phyloP scores from a whole-genome alignment of 2,797 vertebrate species.

The Helicolenus hilgendorfi region DNA sequence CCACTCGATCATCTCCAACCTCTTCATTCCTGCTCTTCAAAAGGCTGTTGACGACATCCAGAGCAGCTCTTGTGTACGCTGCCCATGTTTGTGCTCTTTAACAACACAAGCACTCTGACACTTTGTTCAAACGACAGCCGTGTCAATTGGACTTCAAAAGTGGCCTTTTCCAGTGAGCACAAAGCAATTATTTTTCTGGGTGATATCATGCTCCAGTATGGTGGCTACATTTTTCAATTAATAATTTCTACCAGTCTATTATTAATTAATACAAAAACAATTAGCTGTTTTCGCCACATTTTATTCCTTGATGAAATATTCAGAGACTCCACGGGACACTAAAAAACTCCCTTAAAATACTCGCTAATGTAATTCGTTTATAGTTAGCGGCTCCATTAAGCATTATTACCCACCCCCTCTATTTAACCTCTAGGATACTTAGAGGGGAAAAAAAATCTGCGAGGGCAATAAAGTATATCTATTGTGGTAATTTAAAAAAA shows the following conservation, averaged over 20 bases:
- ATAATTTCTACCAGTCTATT: background rate
- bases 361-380: constrained; percentile 31
- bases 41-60: constrained; percentile 1
- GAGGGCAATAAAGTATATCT: constrained; percentile 1
- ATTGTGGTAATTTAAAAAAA: background rate
- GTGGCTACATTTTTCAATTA: background rate
- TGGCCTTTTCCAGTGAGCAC: constrained; percentile 72
- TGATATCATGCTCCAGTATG: background rate
- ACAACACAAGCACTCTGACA: constrained; percentile 79
- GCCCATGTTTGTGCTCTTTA: constrained; percentile 76
- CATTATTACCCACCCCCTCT: constrained; percentile 14
- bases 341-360: constrained; percentile 22
- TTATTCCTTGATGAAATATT: constrained; percentile 8
- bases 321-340: background rate
- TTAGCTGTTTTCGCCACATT: background rate
- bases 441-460: background rate
- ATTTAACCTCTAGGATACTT: constrained; percentile 23
- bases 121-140: constrained; percentile 76
- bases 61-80: constrained; percentile 68
- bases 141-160: constrained; percentile 80
- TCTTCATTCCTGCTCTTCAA: constrained; percentile 39
- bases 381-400: constrained; percentile 45
- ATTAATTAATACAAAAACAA: constrained; percentile 9
- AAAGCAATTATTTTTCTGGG: constrained; percentile 69
- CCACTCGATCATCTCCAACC: constrained; percentile 65